Base-by-base conservation (phyloP, 1,140 invertebrate genomes). In the Brachionus sp. region DNA sequence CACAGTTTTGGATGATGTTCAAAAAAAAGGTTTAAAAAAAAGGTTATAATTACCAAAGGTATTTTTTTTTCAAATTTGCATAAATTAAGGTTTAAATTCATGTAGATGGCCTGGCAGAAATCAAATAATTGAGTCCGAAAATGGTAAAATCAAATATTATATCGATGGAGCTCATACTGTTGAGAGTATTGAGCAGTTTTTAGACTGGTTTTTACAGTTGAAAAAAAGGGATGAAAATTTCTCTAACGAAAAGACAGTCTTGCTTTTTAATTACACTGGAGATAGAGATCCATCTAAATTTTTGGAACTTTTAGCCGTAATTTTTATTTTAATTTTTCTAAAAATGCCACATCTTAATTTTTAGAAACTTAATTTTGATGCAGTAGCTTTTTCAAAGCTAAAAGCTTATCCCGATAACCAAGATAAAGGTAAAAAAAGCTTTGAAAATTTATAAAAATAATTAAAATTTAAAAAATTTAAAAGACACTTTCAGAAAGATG, bases 101-200 rank as follows among this genome's bases (percentile, higher is more conserved):
- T 78, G 75, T 78, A 33, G 16, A 35, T 82, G 80, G 80, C 57
- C 80, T 0, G 80, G 80, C 33, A 50, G 80, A 68, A 82, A 82
- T 68, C 57, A 82, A 37, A 82, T 82, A 29, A 68, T 82, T 19
- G 80, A 82, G 19, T 16, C 62, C 7, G 37, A 46, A 2, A 82
- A 80, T 16, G 57, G 57, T 62, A 57, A 39, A 33, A 57, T 66
- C 13, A 82, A 35, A 50, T 82, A 82, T 53, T 82, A 42, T 53
- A 16, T 82, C 0, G 80, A 82, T 37, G 80, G 80, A 19, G 80
- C 80, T 33, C 80, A 82, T 68, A 82, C 80, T 10, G 29, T 68
- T 53, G 80, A 82, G 66, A 42, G 35, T 19, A 66, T 82, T 50
- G 80, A 82, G 19, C 80, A 82, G 50, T 82, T 66, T 82, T 46